Percentiles rank a stretch among this genome's conserved stretches.
phyloP scores from a whole-genome alignment of 2,797 vertebrate species.

The Vespertilio murinus region DNA sequence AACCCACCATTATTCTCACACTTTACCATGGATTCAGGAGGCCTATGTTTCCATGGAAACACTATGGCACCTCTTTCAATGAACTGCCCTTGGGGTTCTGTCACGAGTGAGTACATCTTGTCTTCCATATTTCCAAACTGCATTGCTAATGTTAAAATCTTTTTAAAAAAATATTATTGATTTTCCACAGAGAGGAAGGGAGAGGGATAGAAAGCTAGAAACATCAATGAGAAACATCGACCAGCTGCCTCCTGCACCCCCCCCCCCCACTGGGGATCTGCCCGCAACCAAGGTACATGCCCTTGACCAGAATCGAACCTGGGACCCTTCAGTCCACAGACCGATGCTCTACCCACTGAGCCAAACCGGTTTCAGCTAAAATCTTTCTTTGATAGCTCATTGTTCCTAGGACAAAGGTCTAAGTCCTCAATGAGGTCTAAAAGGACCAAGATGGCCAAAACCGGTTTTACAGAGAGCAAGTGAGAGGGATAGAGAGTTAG shows the following conservation, averaged over 20 bases:
- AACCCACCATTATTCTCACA: neutral
- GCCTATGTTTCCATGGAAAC: neutral
- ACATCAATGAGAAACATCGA: too few relatives aligned
- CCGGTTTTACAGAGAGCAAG: too few relatives aligned
- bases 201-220: too few relatives aligned
- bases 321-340: too few relatives aligned
- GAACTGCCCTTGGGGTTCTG: neutral
- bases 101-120: neutral
- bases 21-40: neutral
- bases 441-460: neutral
- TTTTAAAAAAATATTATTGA: neutral
- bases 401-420: neutral
- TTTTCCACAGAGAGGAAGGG: too few relatives aligned
- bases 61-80: neutral
- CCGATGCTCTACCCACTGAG: too few relatives aligned
- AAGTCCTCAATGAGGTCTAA: neutral
- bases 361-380: too few relatives aligned
- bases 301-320: too few relatives aligned
- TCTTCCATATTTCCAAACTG: neutral
- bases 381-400: neutral
- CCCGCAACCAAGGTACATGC: too few relatives aligned
- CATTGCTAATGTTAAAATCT: neutral
- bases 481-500: too few relatives aligned
- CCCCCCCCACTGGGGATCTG: too few relatives aligned
- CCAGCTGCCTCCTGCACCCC: too few relatives aligned